A percentile compares a stretch with the other conserved stretches of the same genome.
phyloP scores from a whole-genome alignment of 2,113 vertebrate genomes.

The Apistogramma diplotaenia region DNA sequence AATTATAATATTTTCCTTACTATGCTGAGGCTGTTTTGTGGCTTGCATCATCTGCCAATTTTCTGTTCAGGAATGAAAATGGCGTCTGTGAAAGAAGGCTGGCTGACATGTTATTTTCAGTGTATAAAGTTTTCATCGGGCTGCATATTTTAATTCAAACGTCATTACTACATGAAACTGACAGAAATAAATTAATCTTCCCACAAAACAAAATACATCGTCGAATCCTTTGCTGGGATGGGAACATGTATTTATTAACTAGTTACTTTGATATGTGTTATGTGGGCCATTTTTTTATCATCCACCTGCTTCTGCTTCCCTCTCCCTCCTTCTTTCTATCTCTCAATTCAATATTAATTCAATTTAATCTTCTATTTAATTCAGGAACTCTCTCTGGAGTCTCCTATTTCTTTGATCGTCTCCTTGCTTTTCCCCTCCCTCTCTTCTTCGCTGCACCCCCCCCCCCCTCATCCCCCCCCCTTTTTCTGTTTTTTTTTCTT shows the following conservation, averaged over 20 bases:
- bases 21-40: not conserved
- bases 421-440: slow-evolving; percentile 18
- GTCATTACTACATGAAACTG: not conserved
- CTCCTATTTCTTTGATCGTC: slow-evolving; percentile 62
- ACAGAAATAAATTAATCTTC: slow-evolving; percentile 5
- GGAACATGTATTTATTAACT: slow-evolving; percentile 30
- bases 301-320: slow-evolving; percentile 11
- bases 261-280: slow-evolving; percentile 34
- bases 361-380: slow-evolving; percentile 71
- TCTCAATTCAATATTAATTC: slow-evolving; percentile 65
- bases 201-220: not conserved
- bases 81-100: not conserved
- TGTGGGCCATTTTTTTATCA: slow-evolving; percentile 7
- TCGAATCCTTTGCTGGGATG: not conserved
- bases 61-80: not conserved
- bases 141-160: slow-evolving; percentile 6
- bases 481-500: too few species aligned
- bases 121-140: slow-evolving; percentile 6
- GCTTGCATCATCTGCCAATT: slow-evolving; percentile 2
- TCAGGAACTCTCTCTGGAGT: slow-evolving; percentile 60
- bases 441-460: not conserved
- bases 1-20: not conserved
- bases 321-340: not conserved
- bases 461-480: not conserved
- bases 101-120: slow-evolving; percentile 5